Base-by-base conservation (phyloP, 2,113 vertebrate species). In the Rallus limicola region DNA sequence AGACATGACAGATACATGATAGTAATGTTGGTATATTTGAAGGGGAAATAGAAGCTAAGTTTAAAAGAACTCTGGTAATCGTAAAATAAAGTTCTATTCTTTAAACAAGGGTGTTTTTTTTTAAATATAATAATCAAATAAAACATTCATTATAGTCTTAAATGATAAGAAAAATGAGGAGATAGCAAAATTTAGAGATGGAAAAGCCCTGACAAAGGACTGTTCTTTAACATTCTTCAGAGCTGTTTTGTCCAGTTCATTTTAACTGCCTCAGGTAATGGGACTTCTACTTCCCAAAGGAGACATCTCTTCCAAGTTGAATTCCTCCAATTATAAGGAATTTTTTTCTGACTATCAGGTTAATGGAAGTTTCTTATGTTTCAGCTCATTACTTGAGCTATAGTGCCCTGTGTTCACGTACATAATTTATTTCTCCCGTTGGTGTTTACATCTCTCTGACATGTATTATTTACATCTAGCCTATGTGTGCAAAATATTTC, bases 361-460 rank as follows among this genome's bases (percentile, higher is more conserved):
- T 95, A 96, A 93, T 96, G 90, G 95, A 96, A 94, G 23, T 88
- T 95, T 92, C 78, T 93, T 94, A 34, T 23, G 14, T 90, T 90
- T 93, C 77, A 68, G 7, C 92, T 94, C 88, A 92, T 96, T 94
- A 88, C 88, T 96, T 92, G 52, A 86, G 88, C 88, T 93, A 60
- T 93, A 88, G 82, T 90, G 86, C 83, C 82, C 80, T 67, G 58
- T 76, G 84, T 68, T 88, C 93, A 92, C 65, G 46, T 96, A 60
- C 96, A 97, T 96, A 92, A 96, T 97, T 97, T 97, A 93, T 97
- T 95, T 92, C 95, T 92, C 95, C 90, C 80, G 13, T 78, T 95
- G 93, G 90, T 96, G 86, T 95, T 95, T 97, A 96, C 90, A 64
- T 96, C 85, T 92, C 62, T 65, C 65, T 44, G 70, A 36, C 90